Base-by-base conservation (phyloP, 1,140 invertebrate genomes). In the Zaprionus nigranus region DNA sequence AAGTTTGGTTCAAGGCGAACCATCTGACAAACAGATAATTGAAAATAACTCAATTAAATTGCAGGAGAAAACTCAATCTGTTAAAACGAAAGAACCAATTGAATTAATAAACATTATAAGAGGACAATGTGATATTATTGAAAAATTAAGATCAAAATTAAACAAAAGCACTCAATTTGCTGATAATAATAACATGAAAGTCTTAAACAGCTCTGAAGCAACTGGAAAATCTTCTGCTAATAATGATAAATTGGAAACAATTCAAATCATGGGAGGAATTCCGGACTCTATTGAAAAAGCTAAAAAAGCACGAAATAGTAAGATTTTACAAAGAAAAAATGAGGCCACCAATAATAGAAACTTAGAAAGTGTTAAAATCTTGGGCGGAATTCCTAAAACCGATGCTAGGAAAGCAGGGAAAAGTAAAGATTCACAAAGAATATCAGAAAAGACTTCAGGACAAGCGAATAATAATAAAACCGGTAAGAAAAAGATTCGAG, bases 41-140 rank as follows among this genome's bases (percentile, higher is more conserved):
- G 15, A 17, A 46, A 46, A 46, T 17, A 46, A n/a, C 3, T 17
- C 6, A n/a, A 51, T 5, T 0, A 22, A 11, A 24, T 22, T 51
- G n/a, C 2, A 46, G 17, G 12, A 5, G 24, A 51, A 22, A 13
- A 0, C 12, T 24, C 4, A 12, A 13, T 24, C 22, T 12, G 12
- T 0, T 24, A 12, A 2, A 5, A 24, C 4, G 3, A 22, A 12
- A 22, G 5, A 40, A 40, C 13, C 38, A n/a, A 24, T 51, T 5
- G 46, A 51, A 22, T 13, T 51, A 9, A 24, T 51, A 51, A 51
- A 24, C 12, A 51, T 51, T 22, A 51, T 51, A 51, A 51, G 46
- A 9, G 46, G 46, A 24, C 46, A 51, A 51, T 51, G 46, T 24
- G 46, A 51, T 51, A 22, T 13, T 13, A 51, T 51, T 51, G 46